A percentile compares a stretch with the other conserved stretches of the same genome.
phyloP scores from a whole-genome alignment of 2,797 vertebrate species.

The Pipistrellus kuhlii region DNA sequence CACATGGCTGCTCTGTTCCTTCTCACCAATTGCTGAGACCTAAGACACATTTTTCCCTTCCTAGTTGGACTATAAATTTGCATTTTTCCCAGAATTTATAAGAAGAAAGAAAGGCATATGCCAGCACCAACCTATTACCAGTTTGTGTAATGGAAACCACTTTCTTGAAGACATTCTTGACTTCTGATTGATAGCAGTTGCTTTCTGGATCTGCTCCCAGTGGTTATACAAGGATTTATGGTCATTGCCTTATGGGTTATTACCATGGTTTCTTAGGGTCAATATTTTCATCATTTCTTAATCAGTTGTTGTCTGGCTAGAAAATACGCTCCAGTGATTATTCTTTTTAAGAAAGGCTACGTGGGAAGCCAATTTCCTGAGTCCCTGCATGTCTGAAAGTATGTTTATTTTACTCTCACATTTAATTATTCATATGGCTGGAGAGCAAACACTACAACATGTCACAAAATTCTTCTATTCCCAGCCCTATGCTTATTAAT shows the following conservation, averaged over 20 bases:
- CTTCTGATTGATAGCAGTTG: not conserved
- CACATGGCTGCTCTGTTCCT: not conserved
- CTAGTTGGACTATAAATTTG: not conserved
- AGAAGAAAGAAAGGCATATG: not conserved
- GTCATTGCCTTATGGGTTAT: slow-evolving; percentile 30
- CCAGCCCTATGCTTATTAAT: not conserved
- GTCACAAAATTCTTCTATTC: not conserved
- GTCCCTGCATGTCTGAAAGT: slow-evolving; percentile 26
- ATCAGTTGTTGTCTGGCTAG: slow-evolving; percentile 22
- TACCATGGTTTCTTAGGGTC: not conserved
- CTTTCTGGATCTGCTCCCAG: not conserved
- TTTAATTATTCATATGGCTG: slow-evolving; percentile 14
- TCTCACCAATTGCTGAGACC: not conserved
- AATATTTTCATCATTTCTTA: slow-evolving; percentile 43
- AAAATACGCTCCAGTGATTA: slow-evolving; percentile 3
- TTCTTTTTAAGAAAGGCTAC: slow-evolving; percentile 45
- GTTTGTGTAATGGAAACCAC: not conserved
- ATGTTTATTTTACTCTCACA: slow-evolving; percentile 42
- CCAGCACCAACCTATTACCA: not conserved
- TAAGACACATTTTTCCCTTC: slow-evolving; percentile 16
- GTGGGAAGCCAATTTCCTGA: slow-evolving; percentile 21
- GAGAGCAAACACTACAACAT: not conserved
- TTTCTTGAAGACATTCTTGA: slow-evolving; percentile 27
- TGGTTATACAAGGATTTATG: not conserved
- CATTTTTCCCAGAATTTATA: slow-evolving; percentile 29